A percentile compares a stretch with the other conserved stretches of the same genome.
phyloP scores from a whole-genome alignment of 2,113 vertebrate genomes.

The Daubentonia madagascariensis region DNA sequence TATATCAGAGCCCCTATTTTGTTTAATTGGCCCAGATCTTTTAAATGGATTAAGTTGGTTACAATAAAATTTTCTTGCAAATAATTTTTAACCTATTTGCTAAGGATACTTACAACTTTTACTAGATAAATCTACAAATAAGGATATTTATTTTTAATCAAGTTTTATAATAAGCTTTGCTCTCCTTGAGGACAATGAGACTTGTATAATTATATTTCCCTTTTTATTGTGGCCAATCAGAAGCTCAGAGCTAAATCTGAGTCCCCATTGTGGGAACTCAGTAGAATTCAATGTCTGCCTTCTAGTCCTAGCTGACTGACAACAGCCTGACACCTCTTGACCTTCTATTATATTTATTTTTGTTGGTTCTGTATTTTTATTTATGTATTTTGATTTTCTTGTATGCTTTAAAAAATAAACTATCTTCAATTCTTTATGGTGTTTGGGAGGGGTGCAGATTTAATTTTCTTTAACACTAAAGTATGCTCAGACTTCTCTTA shows the following conservation, averaged over 20 bases:
- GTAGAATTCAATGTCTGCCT: background rate
- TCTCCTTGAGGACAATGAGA: background rate
- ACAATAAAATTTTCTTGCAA: background rate
- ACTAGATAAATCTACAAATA: background rate
- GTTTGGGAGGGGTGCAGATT: background rate
- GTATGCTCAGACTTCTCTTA: background rate
- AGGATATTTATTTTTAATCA: constrained; percentile 3
- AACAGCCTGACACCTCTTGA: background rate
- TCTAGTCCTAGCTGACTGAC: background rate
- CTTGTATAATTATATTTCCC: background rate
- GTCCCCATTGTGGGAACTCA: background rate
- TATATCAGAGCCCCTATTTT: background rate
- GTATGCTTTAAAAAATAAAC: background rate
- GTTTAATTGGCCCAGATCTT: background rate
- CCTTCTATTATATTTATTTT: background rate
- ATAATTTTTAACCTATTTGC: background rate
- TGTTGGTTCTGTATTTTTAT: background rate
- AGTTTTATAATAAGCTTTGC: background rate
- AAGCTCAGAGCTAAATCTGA: background rate
- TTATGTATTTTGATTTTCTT: background rate
- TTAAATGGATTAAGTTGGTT: background rate
- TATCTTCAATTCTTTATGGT: background rate
- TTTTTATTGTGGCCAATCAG: background rate
- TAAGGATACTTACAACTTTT: background rate
- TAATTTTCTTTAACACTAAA: constrained; percentile 18